Percentiles rank a stretch among this genome's conserved stretches.
These are phyloP conservation scores for Ypsolopha scabrella DNA, from an alignment of 2,888 invertebrate genomes.

Conservation along the genomic window DNA sequence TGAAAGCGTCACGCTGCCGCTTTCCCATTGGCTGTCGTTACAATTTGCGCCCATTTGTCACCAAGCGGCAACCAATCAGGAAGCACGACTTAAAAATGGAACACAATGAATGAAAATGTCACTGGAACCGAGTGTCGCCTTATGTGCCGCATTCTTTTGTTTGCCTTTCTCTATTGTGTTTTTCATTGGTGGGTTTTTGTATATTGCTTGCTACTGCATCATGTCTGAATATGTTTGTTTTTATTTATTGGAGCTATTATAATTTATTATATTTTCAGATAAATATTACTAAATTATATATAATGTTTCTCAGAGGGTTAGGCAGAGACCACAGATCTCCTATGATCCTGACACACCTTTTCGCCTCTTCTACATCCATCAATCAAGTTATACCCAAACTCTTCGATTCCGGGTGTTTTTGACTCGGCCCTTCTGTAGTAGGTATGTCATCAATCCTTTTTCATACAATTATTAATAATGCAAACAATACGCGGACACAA, in stretches of 20 bases:
- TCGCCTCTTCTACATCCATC: no score
- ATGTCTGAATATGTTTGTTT: no score
- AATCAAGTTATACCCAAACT: no score
- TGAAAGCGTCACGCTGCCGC: constrained; percentile 8
- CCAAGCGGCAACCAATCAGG: constrained; percentile 54
- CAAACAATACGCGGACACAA: constrained; percentile 1
- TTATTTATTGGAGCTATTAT: no score
- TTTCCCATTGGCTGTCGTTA: constrained; percentile 36
- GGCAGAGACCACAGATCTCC: no score
- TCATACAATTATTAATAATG: not conserved
- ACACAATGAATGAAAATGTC: constrained; percentile 44
- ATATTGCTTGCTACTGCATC: not conserved
- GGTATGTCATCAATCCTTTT: no score
- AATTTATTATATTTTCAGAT: not conserved
- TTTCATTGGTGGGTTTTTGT: not conserved
- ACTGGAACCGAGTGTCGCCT: constrained; percentile 30
- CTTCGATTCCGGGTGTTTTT: no score
- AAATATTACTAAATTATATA: not conserved
- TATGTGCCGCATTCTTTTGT: constrained; percentile 32
- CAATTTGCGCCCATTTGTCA: constrained; percentile 65
- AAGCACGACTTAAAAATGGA: constrained; percentile 35
- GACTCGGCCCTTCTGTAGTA: no score
- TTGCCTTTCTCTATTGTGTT: constrained; percentile 13
- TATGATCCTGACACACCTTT: no score
- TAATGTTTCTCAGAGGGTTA: not conserved